Percentiles rank a stretch among this genome's conserved stretches.
These are phyloP conservation scores for Psittacula derbiana DNA, from an alignment of 2,797 vertebrate species.

Conservation along the genomic window DNA sequence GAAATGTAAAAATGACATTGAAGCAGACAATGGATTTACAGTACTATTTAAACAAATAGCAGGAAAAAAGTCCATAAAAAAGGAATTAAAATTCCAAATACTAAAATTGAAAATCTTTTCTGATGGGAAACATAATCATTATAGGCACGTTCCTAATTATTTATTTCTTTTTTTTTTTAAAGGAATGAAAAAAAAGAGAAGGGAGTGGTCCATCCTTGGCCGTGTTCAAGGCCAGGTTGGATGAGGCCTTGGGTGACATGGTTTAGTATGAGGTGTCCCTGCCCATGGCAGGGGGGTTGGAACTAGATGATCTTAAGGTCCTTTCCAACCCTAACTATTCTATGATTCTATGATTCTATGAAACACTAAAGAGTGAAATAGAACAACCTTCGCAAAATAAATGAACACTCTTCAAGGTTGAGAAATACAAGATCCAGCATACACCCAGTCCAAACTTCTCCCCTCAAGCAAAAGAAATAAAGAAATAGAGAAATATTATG, in stretches of 20 bases:
- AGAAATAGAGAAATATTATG: background rate
- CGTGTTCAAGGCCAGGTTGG: too few relatives aligned
- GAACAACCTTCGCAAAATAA: conserved; percentile 21
- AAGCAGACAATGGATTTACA: background rate
- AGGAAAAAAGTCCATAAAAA: background rate
- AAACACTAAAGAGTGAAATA: conserved; percentile 10
- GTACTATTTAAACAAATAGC: background rate
- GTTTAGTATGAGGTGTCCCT: too few relatives aligned
- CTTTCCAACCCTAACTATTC: too few relatives aligned
- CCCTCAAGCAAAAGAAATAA: background rate
- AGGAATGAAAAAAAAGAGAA: background rate
- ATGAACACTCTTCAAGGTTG: background rate
- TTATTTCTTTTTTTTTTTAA: background rate
- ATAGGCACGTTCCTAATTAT: background rate
- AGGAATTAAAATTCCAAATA: background rate
- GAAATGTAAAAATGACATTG: background rate
- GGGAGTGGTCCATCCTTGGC: background rate
- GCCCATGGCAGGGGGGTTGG: too few relatives aligned
- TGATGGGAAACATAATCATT: background rate
- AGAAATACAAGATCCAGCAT: background rate
- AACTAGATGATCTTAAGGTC: too few relatives aligned
- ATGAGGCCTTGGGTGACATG: too few relatives aligned
- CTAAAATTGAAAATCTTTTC: background rate
- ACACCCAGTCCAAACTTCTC: background rate
- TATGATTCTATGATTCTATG: too few relatives aligned